These are phyloP conservation scores for Platorchestia sp. DNA, from an alignment of 1,140 invertebrate genomes.

Conservation along the genomic window DNA sequence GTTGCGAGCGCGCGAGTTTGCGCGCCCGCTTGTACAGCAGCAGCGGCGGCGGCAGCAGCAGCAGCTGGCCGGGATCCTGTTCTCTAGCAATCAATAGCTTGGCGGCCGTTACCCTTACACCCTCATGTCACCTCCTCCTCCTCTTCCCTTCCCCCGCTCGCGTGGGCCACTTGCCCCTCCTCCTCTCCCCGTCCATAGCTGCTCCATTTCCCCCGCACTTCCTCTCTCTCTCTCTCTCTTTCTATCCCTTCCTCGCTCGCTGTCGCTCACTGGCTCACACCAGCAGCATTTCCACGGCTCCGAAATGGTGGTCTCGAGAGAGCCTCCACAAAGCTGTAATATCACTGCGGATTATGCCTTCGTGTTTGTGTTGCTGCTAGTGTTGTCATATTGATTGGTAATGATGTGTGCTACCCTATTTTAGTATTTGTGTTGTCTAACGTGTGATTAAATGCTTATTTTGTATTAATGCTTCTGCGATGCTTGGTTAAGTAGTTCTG, in stretches of 20 bases:
- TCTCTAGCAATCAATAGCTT: slow-evolving; percentile 47
- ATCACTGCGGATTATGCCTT: not conserved
- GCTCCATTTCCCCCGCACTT: not conserved
- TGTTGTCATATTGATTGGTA: not conserved
- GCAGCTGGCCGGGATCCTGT: slow-evolving; percentile 4
- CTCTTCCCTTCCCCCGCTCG: not conserved
- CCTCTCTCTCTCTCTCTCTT: not conserved
- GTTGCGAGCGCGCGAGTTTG: not conserved
- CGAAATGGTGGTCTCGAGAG: not conserved
- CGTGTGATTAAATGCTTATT: too few relatives aligned
- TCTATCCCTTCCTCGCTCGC: not conserved
- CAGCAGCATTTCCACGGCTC: not conserved
- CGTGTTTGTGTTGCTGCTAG: not conserved
- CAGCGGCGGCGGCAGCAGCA: not conserved
- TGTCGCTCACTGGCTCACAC: not conserved
- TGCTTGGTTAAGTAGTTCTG: not conserved
- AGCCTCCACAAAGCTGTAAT: not conserved
- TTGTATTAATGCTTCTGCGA: too few relatives aligned
- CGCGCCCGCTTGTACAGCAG: too few relatives aligned
- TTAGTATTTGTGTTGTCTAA: too few relatives aligned
- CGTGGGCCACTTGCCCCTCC: not conserved
- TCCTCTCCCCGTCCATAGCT: not conserved
- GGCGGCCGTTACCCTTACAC: slow-evolving; percentile 18
- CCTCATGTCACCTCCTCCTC: not conserved
- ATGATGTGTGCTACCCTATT: too few relatives aligned